Conservation (phyloP, 2,113 vertebrate genomes). For the Gavia stellata region DNA sequence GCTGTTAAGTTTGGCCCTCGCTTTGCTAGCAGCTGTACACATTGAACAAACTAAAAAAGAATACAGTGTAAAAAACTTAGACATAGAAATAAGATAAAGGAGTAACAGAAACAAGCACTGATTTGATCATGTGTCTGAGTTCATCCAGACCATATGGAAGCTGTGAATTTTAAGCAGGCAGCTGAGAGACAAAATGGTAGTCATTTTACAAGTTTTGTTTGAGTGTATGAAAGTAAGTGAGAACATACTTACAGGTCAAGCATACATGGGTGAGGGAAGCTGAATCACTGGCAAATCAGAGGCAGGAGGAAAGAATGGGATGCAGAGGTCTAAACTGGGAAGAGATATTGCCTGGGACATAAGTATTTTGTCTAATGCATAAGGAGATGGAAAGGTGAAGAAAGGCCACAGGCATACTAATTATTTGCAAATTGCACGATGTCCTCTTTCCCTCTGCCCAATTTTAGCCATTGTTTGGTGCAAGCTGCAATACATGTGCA, state of each 20-base stretch:
- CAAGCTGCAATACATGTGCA: not conserved
- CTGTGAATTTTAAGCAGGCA: not conserved
- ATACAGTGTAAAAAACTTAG: not conserved
- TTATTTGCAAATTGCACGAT: not conserved
- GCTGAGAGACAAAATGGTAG: not conserved
- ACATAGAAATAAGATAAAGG: not conserved
- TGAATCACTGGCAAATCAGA: not conserved
- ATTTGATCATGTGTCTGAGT: not conserved
- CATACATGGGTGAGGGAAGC: not conserved
- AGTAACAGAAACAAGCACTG: not conserved
- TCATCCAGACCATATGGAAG: not conserved
- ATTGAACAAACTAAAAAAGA: not conserved
- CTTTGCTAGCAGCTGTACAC: not conserved
- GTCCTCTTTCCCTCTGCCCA: not conserved
- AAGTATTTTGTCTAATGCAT: not conserved
- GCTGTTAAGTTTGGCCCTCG: not conserved
- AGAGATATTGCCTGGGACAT: not conserved
- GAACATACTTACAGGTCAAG: not conserved
- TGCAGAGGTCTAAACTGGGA: not conserved
- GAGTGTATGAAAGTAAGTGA: not conserved
- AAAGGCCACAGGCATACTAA: not conserved
- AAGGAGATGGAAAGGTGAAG: not conserved
- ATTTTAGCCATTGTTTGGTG: not conserved
- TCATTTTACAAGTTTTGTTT: not conserved
- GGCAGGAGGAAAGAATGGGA: not conserved